Percentiles rank a stretch among this genome's conserved stretches.
phyloP scores from a whole-genome alignment of 2,113 vertebrate species.

The Mellivora capensis region DNA sequence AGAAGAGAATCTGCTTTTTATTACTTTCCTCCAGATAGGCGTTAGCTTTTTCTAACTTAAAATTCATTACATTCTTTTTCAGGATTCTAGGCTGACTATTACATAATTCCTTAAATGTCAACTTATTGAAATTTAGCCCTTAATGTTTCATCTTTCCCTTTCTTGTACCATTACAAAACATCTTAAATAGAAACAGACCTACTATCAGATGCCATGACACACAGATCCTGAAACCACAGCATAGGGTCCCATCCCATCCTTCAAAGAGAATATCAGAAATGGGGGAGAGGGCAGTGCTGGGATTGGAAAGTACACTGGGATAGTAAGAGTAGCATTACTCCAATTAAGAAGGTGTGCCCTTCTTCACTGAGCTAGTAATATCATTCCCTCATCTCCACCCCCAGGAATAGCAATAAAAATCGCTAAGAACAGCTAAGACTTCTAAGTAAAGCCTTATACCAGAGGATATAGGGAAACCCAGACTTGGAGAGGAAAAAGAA shows the following conservation, averaged over 20 bases:
- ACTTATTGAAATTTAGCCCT: slow-evolving; percentile 53
- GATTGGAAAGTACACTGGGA: not conserved
- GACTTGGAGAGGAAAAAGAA: not conserved
- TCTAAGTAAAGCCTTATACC: slow-evolving; percentile 6
- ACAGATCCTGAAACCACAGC: not conserved
- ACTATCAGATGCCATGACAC: not conserved
- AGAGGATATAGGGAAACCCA: not conserved
- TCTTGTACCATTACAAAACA: slow-evolving; percentile 55
- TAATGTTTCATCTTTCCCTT: slow-evolving; percentile 29
- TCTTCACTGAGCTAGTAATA: not conserved
- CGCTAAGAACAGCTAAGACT: not conserved
- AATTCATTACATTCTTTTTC: slow-evolving; percentile 66
- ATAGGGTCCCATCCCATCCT: not conserved
- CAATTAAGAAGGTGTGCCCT: not conserved
- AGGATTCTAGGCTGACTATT: slow-evolving; percentile 55
- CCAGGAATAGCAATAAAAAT: not conserved
- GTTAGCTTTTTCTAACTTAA: slow-evolving; percentile 54
- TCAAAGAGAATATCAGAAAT: not conserved
- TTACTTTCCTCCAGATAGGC: slow-evolving; percentile 52
- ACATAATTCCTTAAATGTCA: slow-evolving; percentile 70
- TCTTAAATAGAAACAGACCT: slow-evolving; percentile 57
- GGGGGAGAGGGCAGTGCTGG: accelerated
- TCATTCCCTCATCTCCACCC: not conserved
- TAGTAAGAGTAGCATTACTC: not conserved
- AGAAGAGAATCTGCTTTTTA: slow-evolving; percentile 61